Conservation (phyloP, 2,113 vertebrate genomes). For the Lampris megalopsis region DNA sequence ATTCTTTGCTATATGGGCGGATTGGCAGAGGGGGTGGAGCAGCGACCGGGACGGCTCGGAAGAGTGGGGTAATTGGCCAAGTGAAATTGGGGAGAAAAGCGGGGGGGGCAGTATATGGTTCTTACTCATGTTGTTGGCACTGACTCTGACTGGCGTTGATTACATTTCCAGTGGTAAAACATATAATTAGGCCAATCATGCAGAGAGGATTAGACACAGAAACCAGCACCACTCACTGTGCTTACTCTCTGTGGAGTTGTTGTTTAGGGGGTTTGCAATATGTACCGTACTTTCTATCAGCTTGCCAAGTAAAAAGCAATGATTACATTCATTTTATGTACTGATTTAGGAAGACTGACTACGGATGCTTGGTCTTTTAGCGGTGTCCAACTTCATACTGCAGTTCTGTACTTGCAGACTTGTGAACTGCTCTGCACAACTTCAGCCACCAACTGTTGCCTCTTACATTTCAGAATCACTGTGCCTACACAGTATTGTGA, state of each 20-base stretch:
- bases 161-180: slow-evolving; percentile 49
- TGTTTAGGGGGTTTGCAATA: slow-evolving; percentile 11
- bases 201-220: slow-evolving; percentile 52
- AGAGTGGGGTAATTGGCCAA: no score
- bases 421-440: no score
- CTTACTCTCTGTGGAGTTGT: slow-evolving; percentile 29
- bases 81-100: no score
- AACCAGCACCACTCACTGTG: slow-evolving; percentile 40
- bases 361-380: no score
- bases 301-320: slow-evolving; percentile 1
- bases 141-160: slow-evolving; percentile 48
- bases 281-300: slow-evolving; percentile 19
- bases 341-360: background rate
- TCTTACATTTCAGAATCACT: no score
- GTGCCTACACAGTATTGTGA: no score
- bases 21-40: no score
- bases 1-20: no score
- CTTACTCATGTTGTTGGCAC: slow-evolving; percentile 2
- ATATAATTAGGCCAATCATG: slow-evolving; percentile 62
- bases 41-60: no score
- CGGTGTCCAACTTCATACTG: no score
- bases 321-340: background rate
- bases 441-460: no score
- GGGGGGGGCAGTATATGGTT: background rate
- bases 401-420: no score